Percentiles rank a stretch among this genome's conserved stretches.
phyloP scores from a whole-genome alignment of 1,140 invertebrate genomes.

The Scylla paramamosain region DNA sequence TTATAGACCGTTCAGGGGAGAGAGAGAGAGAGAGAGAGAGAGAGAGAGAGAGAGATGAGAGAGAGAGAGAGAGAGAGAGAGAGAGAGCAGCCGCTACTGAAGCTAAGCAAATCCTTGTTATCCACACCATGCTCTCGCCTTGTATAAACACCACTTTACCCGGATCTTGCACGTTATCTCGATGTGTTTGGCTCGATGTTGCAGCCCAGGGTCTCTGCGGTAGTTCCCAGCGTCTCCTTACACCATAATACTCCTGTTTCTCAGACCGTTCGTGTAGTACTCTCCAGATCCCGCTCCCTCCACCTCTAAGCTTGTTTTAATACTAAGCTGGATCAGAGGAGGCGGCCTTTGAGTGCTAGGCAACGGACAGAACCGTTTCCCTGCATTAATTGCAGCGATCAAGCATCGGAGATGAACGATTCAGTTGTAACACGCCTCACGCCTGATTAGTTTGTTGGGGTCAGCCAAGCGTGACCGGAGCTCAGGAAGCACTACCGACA shows the following conservation, averaged over 20 bases:
- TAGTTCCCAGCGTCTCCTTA: slow-evolving; percentile 1
- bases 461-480: not conserved
- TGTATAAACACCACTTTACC: not conserved
- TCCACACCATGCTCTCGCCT: not conserved
- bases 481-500: not conserved
- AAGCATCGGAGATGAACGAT: not conserved
- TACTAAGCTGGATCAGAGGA: slow-evolving; percentile 21
- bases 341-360: not conserved
- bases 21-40: not conserved
- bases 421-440: not conserved
- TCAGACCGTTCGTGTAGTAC: not conserved
- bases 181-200: not conserved
- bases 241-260: not conserved
- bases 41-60: no score
- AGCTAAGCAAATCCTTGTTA: slow-evolving; percentile 2
- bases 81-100: no score
- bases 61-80: no score
- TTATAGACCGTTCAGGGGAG: not conserved
- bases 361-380: not conserved
- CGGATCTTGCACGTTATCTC: not conserved
- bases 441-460: not conserved
- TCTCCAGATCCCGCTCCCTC: not conserved
- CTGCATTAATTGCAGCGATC: slow-evolving; percentile 41
- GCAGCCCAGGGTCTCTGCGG: not conserved
- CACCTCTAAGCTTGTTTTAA: not conserved